These are phyloP conservation scores for Xenops minutus DNA, from an alignment of 2,797 vertebrate genomes.

Conservation along the genomic window DNA sequence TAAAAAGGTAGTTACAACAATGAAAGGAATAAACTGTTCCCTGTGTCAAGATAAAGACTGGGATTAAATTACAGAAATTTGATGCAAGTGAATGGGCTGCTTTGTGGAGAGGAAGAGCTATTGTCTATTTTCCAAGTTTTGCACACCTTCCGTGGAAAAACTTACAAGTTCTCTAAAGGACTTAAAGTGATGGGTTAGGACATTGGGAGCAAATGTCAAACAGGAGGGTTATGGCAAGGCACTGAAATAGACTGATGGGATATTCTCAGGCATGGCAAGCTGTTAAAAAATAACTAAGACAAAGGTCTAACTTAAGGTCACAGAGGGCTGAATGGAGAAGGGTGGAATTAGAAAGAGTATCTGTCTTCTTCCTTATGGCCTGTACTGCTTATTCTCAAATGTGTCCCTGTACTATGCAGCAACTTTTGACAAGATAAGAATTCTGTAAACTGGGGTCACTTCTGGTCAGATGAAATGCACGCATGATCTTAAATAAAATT, in stretches of 20 bases:
- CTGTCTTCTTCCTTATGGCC: not conserved
- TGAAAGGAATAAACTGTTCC: conserved; percentile 18
- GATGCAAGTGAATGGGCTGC: not conserved
- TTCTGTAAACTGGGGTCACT: not conserved
- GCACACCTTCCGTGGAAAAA: not conserved
- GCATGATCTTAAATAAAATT: not conserved
- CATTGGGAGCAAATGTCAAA: not conserved
- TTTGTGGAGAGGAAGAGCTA: not conserved
- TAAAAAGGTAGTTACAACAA: not conserved
- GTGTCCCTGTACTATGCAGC: not conserved
- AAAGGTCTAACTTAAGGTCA: not conserved
- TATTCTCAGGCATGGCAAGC: not conserved
- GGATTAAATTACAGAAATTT: conserved; percentile 15
- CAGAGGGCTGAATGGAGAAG: not conserved
- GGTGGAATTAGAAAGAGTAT: not conserved
- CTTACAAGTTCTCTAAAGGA: not conserved
- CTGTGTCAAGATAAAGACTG: not conserved
- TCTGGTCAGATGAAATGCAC: not conserved
- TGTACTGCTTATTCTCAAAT: not conserved
- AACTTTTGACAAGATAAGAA: not conserved
- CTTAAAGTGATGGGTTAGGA: not conserved
- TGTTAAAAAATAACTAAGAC: not conserved
- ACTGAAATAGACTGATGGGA: not conserved
- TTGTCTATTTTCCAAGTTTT: not conserved
- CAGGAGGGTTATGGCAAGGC: not conserved